These are phyloP conservation scores for Plodia interpunctella DNA, from an alignment of 1,140 invertebrate genomes.

Conservation along the genomic window DNA sequence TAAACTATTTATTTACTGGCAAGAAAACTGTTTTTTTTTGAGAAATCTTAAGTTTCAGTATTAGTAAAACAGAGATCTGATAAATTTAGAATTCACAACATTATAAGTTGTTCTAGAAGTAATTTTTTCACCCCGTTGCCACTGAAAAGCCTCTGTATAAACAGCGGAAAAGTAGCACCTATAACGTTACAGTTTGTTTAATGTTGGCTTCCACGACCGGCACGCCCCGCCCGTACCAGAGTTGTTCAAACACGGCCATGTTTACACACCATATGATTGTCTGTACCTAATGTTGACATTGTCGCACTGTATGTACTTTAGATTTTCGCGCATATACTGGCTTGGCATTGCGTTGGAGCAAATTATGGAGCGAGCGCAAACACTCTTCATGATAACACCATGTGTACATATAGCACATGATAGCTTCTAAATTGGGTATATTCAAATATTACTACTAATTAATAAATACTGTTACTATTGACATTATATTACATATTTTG, in stretches of 20 bases:
- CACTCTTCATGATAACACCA: neutral
- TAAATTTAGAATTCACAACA: too few relatives aligned
- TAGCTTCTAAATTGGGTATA: too few relatives aligned
- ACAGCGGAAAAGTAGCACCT: conserved; percentile 1
- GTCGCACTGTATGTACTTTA: conserved; percentile 1
- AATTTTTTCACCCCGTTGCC: too few relatives aligned
- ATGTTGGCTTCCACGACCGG: neutral
- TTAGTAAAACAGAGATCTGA: too few relatives aligned
- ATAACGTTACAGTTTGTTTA: neutral
- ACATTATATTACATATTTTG: too few relatives aligned
- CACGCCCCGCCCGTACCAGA: neutral
- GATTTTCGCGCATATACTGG: neutral
- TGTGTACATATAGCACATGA: neutral
- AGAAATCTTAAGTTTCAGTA: too few relatives aligned
- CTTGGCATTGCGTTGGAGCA: neutral
- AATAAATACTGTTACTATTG: too few relatives aligned
- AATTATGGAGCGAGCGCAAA: neutral
- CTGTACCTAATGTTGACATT: conserved; percentile 1
- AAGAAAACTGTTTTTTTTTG: too few relatives aligned
- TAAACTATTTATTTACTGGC: too few relatives aligned
- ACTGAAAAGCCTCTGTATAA: too few relatives aligned
- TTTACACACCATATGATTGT: neutral
- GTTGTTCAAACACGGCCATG: neutral
- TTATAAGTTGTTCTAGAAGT: too few relatives aligned
- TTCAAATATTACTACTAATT: too few relatives aligned